phyloP scores from a whole-genome alignment of 2,797 vertebrate genomes.

The Catharus ustulatus region DNA sequence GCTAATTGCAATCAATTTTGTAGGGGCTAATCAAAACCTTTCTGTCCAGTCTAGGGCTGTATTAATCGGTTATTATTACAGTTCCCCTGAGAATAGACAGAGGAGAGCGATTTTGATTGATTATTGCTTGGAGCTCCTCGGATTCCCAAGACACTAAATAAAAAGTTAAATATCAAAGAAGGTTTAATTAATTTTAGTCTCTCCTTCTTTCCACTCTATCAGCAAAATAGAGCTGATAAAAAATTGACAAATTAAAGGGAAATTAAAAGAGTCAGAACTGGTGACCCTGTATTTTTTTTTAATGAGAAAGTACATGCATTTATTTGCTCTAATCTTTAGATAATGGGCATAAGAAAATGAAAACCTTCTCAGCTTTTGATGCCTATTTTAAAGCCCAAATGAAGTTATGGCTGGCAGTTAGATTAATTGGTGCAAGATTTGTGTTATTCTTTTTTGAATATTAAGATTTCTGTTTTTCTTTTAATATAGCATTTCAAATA shows the following conservation, averaged over 20 bases:
- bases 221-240: background rate
- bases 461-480: background rate
- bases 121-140: background rate
- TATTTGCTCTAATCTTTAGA: slow-evolving; percentile 20
- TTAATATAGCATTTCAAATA: background rate
- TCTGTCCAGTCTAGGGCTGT: background rate
- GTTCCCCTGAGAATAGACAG: background rate
- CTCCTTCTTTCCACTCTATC: background rate
- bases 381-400: background rate
- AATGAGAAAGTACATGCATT: background rate
- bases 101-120: background rate
- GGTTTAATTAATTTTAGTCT: slow-evolving; percentile 18
- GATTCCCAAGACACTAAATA: background rate
- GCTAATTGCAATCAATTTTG: background rate
- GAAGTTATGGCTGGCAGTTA: background rate
- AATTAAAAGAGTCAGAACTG: background rate
- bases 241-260: background rate
- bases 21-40: background rate
- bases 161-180: background rate
- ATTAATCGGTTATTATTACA: background rate
- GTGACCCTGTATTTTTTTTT: background rate
- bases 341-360: background rate
- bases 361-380: background rate
- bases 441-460: background rate
- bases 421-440: background rate